Evolutionary conservation across 2,888 invertebrate genomes (phyloP), one percentile per base, ranked within the genome.

Genomic region (Nudaria mundana): DNA sequence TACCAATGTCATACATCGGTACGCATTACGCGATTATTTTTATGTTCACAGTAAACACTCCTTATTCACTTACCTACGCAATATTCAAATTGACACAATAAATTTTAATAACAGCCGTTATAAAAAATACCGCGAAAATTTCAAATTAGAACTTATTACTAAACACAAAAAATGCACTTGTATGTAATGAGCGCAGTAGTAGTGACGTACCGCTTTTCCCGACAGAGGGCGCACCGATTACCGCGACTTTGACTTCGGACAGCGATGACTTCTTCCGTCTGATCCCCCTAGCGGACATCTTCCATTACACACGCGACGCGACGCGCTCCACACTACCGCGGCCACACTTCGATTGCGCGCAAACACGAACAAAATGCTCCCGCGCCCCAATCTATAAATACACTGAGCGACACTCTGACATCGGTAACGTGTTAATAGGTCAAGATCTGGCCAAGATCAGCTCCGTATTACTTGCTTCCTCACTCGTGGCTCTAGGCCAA

Each of bases 161-260:
- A 34, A 33, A 48, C 31, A 40, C 28, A 29, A 39, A 41, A 24
- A 40, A 52, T n/a, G 15, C 34, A 37, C 43, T 38, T 10, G 12
- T 4, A 11, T 34, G 34, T 32, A 41, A 43, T 30, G 37, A 44
- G 26, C 43, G 12, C 40, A 39, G 20, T 48, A 39, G 20, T 48
- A 52, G 49, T 42, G 30, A 90, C 92, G 87, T 91, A 97, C 97
- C 97, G 82, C 96, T 97, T 90, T 97, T 97, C 48, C 97, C 97
- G 53, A 97, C 97, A 51, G 94, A 94, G 10, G 96, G 95, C 40
- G 95, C 95, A 40, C 97, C 97, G 56, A 97, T 90, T 59, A 97
- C 95, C 26, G 95, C 96, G 63, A 97, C 94, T 90, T 97, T 97
- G 56, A 97, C 94, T 89, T 97, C 97, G 46, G 95, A 93, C 51